Base-by-base conservation (phyloP, 2,797 vertebrate species). In the Protonibea diacanthus region DNA sequence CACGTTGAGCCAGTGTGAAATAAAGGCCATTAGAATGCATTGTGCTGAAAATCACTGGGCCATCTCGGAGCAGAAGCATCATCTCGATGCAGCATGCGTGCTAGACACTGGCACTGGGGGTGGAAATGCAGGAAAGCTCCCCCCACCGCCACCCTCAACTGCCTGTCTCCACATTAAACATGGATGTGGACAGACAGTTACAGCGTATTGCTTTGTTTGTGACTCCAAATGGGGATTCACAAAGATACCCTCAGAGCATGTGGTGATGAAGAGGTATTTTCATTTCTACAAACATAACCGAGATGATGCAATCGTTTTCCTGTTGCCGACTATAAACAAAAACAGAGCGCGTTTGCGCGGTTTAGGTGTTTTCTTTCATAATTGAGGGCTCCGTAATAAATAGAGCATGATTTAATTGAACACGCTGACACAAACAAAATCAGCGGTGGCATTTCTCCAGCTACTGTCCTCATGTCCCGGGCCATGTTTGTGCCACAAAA, bases 361-460 rank as follows among this genome's bases (percentile, higher is more conserved):
- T 74, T 76, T 51, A 51, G 53, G 49, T 67, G 65, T 76, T 82
- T 76, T 55, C 57, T 40, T 64, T 74, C 18, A 38, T 70, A 71
- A 87, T 78, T 71, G 20, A 71, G 66, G 70, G 21, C 63, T 84
- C 27, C 9, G 6, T 70, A 55, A 80, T 80, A 88, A 90, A 88
- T 76, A 74, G 85, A 79, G 84, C 80, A 13, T 49, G 86, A 60
- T 78, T 87, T 83, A 79, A 89, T 85, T 82, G 71, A 67, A 81
- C 33, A 38, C 33, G 8, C 8, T 38, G 33, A 38, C 33, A 42
- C 63, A 74, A 63, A 76, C 78, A 87, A 82, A 72, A 74, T 65
- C 72, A 55, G 68, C 59, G 21, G 63, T 47, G 79, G 64, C 71
- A 49, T 81, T 18, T 67, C 63, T 81, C 78, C 85, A 80, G 49